Conservation (phyloP, 2,797 vertebrate genomes). For the Numenius phaeopus region DNA sequence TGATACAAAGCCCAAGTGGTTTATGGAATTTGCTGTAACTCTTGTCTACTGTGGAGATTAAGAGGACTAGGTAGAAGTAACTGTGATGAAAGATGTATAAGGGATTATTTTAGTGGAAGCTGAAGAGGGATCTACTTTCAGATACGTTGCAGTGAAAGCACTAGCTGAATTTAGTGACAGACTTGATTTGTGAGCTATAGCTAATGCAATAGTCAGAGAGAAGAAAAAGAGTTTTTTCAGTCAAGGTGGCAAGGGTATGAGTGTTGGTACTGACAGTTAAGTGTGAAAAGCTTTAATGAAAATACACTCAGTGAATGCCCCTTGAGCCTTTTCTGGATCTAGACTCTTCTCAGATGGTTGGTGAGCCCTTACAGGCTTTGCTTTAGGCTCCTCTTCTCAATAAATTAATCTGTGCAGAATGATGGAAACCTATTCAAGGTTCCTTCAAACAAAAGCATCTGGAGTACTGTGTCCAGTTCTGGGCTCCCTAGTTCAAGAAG, state of each 20-base stretch:
- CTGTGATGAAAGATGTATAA: background rate
- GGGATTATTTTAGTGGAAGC: background rate
- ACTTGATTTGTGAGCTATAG: background rate
- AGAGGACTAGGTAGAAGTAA: background rate
- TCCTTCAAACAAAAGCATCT: slow-evolving; percentile 12
- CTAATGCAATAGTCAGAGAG: background rate
- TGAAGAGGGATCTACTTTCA: background rate
- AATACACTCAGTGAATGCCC: background rate
- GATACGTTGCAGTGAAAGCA: background rate
- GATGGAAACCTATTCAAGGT: background rate
- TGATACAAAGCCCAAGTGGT: background rate
- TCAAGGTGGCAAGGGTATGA: background rate
- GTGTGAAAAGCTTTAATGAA: background rate
- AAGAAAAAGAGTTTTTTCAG: background rate
- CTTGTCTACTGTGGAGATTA: background rate
- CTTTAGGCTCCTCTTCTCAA: background rate
- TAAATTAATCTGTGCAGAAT: background rate
- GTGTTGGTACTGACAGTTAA: background rate
- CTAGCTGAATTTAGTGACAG: background rate
- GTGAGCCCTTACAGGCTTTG: background rate
- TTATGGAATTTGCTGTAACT: background rate
- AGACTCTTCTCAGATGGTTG: background rate
- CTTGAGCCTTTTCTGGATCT: background rate
- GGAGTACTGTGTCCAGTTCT: too few relatives aligned
- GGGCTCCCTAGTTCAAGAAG: too few relatives aligned